Conservation (phyloP, 2,797 vertebrate species). For the Rhynchonycteris naso region DNA sequence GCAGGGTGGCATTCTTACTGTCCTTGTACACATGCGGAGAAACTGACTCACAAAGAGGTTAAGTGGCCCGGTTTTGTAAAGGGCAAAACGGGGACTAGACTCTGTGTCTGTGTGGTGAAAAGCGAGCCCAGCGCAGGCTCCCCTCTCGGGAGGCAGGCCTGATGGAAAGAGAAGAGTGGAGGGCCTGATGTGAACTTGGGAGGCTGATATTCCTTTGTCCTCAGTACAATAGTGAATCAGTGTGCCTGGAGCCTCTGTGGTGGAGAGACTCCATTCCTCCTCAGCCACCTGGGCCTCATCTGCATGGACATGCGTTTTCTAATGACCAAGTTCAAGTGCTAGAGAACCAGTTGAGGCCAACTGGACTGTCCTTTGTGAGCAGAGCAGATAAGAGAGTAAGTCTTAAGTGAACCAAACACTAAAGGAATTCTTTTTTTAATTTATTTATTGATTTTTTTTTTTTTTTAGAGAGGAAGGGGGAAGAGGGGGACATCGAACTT, state of each 20-base stretch:
- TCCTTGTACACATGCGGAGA: background rate
- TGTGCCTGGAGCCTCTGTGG: background rate
- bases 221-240: background rate
- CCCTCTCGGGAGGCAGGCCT: background rate
- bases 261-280: background rate
- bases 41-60: background rate
- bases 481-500: too few species aligned
- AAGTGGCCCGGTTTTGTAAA: background rate
- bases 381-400: background rate
- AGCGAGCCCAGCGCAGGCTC: background rate
- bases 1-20: background rate
- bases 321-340: background rate
- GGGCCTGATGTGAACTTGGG: background rate
- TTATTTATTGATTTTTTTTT: too few species aligned
- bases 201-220: background rate
- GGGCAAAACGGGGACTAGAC: background rate
- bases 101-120: rapidly evolving
- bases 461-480: too few species aligned
- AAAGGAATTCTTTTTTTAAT: background rate
- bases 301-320: background rate
- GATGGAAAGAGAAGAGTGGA: too few species aligned
- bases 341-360: background rate
- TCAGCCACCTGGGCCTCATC: background rate
- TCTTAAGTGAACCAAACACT: background rate
- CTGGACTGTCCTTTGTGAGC: background rate